These are phyloP conservation scores for Chloroceryle aenea DNA, from an alignment of 2,113 vertebrate species.

Conservation along the genomic window DNA sequence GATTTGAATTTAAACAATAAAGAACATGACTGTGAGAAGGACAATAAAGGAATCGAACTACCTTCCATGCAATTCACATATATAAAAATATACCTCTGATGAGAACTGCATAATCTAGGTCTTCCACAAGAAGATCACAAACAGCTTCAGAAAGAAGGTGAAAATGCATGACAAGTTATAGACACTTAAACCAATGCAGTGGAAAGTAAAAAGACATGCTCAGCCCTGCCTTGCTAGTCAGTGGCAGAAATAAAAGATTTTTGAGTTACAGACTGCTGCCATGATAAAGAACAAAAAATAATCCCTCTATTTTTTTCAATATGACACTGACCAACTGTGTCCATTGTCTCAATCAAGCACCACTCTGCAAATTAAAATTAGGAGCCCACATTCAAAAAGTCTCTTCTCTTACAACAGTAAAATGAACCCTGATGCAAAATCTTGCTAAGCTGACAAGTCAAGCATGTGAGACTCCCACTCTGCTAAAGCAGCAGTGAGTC, in stretches of 20 bases:
- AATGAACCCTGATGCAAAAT: background rate
- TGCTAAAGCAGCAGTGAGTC: background rate
- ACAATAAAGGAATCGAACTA: background rate
- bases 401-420: background rate
- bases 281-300: background rate
- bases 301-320: background rate
- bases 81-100: background rate
- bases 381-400: background rate
- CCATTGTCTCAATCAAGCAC: background rate
- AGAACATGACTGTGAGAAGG: background rate
- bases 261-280: background rate
- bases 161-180: background rate
- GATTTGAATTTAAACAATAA: background rate
- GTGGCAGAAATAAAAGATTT: background rate
- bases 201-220: background rate
- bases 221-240: background rate
- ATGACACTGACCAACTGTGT: background rate
- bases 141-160: background rate
- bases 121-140: background rate
- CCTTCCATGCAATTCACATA: background rate
- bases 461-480: background rate
- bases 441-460: background rate
- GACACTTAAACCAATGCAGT: background rate
- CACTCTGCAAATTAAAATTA: background rate
- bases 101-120: background rate